Evolutionary conservation across 2,888 invertebrate species (phyloP), one percentile per base, ranked within the genome.

Genomic region (Drosophila ustulata): DNA sequence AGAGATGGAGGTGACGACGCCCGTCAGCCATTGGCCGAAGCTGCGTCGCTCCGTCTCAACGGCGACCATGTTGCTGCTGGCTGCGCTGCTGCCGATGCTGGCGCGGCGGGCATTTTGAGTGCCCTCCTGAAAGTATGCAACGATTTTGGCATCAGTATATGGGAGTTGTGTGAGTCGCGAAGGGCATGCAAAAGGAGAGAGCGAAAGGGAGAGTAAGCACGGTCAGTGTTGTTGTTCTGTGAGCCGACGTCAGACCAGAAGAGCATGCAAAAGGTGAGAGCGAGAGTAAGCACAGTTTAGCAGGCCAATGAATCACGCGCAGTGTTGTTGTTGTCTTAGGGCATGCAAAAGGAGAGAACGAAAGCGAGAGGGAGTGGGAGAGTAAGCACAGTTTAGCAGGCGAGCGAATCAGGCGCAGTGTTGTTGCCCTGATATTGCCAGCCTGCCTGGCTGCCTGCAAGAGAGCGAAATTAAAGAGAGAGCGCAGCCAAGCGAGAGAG

Each of bases 1-100:
- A 0, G 97, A 95, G 58, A 96, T 93, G 6, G 67, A 56, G 0
- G 4, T 56, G 9, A 82, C 46, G 41, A 47, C 43, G 46, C 63
- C 37, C 41, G 63, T 18, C 13, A 74, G 45, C 69, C 74, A 66
- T 8, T 68, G 51, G 32, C 66, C 13, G 11, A 37, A 4, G 37
- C 39, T 67, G 58, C 68, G 73, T 0, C 28, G 50, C 13, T 46
- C 41, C 26, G n/a, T n/a, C 30, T 58, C 50, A 6, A 53, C 37
- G 26, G 13, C 34, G 13, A 53, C 41, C 5, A 18, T 65, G 59
- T 53, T 34, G 65, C 66, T 61, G 49, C 28, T 45, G 3, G 26
- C 41, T 23, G 76, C 64, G 55, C 88, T 86, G 45, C 78, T 81
- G 26, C 13, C 50, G 11, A 53, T 63, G 66, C 87, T 83, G 8